phyloP scores from a whole-genome alignment of 2,888 invertebrate genomes.

The Drepanosiphum platanoidis region DNA sequence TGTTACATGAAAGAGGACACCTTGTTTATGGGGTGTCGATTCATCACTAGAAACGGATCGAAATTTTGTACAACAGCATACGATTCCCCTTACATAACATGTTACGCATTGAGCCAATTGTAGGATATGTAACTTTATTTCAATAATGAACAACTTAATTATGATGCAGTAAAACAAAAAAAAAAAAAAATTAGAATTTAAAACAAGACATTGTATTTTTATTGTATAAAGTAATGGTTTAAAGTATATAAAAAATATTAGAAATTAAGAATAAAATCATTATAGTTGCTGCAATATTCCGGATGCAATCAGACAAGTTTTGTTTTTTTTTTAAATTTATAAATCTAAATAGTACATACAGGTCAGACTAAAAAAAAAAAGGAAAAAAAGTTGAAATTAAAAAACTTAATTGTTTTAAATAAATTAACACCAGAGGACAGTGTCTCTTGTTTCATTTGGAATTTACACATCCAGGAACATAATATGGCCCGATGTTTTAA shows the following conservation, averaged over 20 bases:
- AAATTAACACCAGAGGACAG: conserved; percentile 60
- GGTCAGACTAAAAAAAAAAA: conserved; percentile 45
- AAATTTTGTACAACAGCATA: conserved; percentile 66
- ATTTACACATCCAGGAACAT: conserved; percentile 57
- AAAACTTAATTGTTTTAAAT: conserved; percentile 58
- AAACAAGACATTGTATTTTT: conserved; percentile 53
- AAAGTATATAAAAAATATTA: conserved; percentile 43
- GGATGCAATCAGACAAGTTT: conserved; percentile 7
- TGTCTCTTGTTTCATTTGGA: conserved; percentile 58
- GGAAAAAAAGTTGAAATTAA: conserved; percentile 28
- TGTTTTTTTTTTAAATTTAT: conserved; percentile 33
- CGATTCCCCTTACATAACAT: conserved; percentile 65
- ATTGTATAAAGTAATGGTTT: conserved; percentile 52
- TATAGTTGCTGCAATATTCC: conserved; percentile 26
- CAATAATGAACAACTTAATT: neutral
- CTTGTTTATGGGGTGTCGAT: conserved; percentile 66
- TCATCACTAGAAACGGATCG: conserved; percentile 65
- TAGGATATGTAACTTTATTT: conserved; percentile 44
- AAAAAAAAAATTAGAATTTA: conserved; percentile 33
- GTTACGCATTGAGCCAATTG: conserved; percentile 63
- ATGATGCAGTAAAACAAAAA: conserved; percentile 18
- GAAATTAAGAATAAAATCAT: conserved; percentile 39
- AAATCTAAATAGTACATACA: conserved; percentile 37
- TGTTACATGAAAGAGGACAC: conserved; percentile 65
- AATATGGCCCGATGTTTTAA: conserved; percentile 58